Evolutionary conservation across 2,888 invertebrate species (phyloP), one percentile per base, ranked within the genome.

Genomic region (Agrenia bidenticulata): DNA sequence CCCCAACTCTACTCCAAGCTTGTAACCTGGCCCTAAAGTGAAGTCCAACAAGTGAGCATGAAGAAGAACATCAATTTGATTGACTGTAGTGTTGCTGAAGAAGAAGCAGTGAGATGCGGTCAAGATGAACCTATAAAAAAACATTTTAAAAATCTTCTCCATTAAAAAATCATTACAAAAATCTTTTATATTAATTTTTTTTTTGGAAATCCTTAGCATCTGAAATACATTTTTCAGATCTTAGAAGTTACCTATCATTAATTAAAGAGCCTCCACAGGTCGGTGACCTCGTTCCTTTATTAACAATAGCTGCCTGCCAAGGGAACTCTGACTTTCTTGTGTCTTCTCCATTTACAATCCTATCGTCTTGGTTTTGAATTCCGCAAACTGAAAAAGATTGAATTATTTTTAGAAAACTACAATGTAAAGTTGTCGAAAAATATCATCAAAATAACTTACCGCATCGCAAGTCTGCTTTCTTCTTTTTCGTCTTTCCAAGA

Each of bases 261-360:
- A 64, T 54, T 4, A 64, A 19, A 1, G 64, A 53, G 24, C 37
- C 66, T 5, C 74, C 72, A 53, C 72, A 72, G n/a, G 21, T 60
- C 0, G 70, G 71, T 4, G 45, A 19, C 7, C 74, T 62, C 1
- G 73, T 72, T 39, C 64, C 65, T 11, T 57, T 2, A 24, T 51
- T 61, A 4, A 75, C 74, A 21, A 75, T 56, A 0, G 73, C 74
- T 1, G 66, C 68, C 39, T 63, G 65, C 74, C 74, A 75, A 7
- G 74, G 74, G 50, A 73, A 75, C 63, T 75, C 74, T 26, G 60
- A 63, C 61, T 63, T 56, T 37, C 61, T 64, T 1, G 73, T 69
- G 53, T 72, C 67, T 59, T 67, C 70, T 9, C 73, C 74, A 24
- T 64, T 64, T 1, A 74, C 72, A 37, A 74, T 72, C 11, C 72